A percentile compares a stretch with the other conserved stretches of the same genome.
phyloP scores from a whole-genome alignment of 2,888 invertebrate genomes.

The Epinotia demarniana region DNA sequence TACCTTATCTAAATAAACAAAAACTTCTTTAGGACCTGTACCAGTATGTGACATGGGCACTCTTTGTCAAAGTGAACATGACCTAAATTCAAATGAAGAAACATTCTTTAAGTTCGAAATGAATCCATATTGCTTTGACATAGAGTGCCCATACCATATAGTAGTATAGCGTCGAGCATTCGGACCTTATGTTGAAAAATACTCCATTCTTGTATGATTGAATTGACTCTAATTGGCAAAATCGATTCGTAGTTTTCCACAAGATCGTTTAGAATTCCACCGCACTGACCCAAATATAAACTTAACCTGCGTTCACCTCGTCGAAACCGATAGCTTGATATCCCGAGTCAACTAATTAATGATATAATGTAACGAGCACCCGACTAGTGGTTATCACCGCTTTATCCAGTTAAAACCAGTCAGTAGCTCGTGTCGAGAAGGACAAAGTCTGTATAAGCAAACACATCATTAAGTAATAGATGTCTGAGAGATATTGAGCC shows the following conservation, averaged over 20 bases:
- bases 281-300: slow-evolving; percentile 23
- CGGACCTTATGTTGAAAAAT: no score
- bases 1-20: no score
- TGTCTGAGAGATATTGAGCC: background rate
- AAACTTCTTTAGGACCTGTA: no score
- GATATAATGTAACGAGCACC: slow-evolving; percentile 14
- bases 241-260: background rate
- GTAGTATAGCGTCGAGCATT: no score
- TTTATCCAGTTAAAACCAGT: slow-evolving; percentile 11
- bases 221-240: background rate
- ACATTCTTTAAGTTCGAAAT: no score
- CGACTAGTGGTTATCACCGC: slow-evolving; percentile 22
- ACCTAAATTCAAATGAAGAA: no score
- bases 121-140: no score
- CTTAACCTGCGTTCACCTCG: slow-evolving; percentile 18
- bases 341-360: slow-evolving; percentile 2
- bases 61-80: no score
- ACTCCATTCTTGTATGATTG: no score
- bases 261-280: background rate
- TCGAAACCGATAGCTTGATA: slow-evolving; percentile 13
- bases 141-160: no score
- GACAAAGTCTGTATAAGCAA: slow-evolving; percentile 38
- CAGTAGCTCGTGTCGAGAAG: slow-evolving; percentile 35
- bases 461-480: slow-evolving; percentile 10
- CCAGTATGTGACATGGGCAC: no score